Percentiles rank a stretch among this genome's conserved stretches.
phyloP scores from a whole-genome alignment of 2,888 invertebrate genomes.

The Morpho helenor region DNA sequence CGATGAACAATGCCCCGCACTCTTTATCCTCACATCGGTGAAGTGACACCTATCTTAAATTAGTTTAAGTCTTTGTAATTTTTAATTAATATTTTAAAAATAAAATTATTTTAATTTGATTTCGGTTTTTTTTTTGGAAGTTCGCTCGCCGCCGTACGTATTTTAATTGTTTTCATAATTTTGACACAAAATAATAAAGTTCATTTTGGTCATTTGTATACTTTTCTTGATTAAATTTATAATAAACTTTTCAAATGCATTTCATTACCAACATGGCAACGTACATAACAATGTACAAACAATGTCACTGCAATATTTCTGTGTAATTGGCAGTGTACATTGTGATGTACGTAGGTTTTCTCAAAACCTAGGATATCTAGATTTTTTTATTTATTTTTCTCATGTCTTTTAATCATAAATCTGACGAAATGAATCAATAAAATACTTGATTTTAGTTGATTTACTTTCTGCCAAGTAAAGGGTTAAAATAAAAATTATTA shows the following conservation, averaged over 20 bases:
- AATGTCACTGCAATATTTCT: constrained; percentile 13
- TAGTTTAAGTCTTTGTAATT: too few relatives aligned
- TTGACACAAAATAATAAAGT: constrained; percentile 12
- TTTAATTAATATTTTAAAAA: too few relatives aligned
- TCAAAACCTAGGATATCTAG: constrained; percentile 9
- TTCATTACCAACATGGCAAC: constrained; percentile 1
- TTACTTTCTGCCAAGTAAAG: too few relatives aligned
- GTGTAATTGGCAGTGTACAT: constrained; percentile 3
- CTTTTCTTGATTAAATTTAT: constrained; percentile 3
- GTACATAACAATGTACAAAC: constrained; percentile 18
- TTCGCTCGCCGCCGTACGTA: too few relatives aligned
- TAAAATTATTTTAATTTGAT: too few relatives aligned
- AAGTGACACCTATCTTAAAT: too few relatives aligned
- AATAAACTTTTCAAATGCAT: too few relatives aligned
- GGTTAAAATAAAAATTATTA: not conserved
- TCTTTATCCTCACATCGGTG: too few relatives aligned
- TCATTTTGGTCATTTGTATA: constrained; percentile 5
- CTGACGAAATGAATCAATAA: too few relatives aligned
- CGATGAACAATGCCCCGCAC: too few relatives aligned
- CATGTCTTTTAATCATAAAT: constrained; percentile 1
- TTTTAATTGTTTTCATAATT: constrained; percentile 17
- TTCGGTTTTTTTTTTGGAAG: too few relatives aligned
- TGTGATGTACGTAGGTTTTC: constrained; percentile 12
- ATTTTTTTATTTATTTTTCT: constrained; percentile 14
- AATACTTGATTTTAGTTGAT: too few relatives aligned